Percentiles rank a stretch among this genome's conserved stretches.
Conservation (phyloP, 2,888 invertebrate genomes). For the Tenodera sinensis region DNA sequence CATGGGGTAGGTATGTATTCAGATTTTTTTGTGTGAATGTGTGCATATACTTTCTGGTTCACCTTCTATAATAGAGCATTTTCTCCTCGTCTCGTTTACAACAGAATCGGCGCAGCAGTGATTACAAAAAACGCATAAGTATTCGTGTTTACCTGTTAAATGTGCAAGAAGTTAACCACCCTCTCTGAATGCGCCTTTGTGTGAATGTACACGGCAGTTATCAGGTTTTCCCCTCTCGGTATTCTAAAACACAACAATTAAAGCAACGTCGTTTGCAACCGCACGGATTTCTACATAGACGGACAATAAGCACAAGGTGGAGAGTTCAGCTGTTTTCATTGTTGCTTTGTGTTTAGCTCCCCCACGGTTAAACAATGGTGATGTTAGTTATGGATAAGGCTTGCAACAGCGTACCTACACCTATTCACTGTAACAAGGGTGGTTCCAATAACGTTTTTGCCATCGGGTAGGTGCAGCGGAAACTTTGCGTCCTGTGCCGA, state of each 20-base stretch:
- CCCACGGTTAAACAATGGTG: background rate
- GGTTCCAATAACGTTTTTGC: background rate
- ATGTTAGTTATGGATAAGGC: background rate
- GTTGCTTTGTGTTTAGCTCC: background rate
- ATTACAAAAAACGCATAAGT: no score
- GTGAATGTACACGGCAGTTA: background rate
- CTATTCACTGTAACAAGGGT: background rate
- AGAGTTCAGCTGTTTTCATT: background rate
- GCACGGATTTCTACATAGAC: background rate
- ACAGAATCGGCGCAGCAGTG: no score
- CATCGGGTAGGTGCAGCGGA: no score
- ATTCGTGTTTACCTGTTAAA: no score
- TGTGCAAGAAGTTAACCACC: no score
- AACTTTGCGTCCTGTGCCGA: no score
- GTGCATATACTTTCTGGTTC: no score
- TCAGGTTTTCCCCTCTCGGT: background rate
- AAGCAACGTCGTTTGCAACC: background rate
- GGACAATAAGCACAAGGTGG: background rate
- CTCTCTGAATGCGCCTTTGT: background rate
- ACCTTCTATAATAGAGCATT: no score
- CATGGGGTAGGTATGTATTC: no score
- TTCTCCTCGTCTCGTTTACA: no score
- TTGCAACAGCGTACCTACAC: no score
- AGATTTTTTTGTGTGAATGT: no score
- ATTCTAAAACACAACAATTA: background rate